A percentile compares a stretch with the other conserved stretches of the same genome.
Evolutionary conservation across 2,888 invertebrate species (phyloP).

Genomic region (Orchesella flavescens): DNA sequence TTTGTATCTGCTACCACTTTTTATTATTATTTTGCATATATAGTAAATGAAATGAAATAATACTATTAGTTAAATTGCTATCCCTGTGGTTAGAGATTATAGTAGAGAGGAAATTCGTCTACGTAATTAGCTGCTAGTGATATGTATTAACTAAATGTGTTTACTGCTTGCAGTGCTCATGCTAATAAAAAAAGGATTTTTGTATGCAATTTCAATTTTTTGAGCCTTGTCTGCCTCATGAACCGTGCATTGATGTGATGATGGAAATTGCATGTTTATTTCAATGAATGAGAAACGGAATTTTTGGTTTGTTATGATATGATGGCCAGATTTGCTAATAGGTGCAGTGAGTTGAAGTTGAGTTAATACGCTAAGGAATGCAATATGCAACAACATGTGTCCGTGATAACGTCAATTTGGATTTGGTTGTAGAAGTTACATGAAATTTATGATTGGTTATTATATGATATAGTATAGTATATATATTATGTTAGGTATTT

Average conservation of each 20-base stretch:
- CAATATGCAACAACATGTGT: too few relatives aligned
- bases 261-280: slow-evolving; percentile 27
- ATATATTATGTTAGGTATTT: too few relatives aligned
- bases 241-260: slow-evolving; percentile 23
- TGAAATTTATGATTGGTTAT: too few relatives aligned
- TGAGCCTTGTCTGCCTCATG: slow-evolving; percentile 17
- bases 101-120: slow-evolving; percentile 3
- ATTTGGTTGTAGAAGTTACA: too few relatives aligned
- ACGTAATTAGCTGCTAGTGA: background rate
- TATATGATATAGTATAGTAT: too few relatives aligned
- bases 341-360: too few relatives aligned
- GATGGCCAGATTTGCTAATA: background rate
- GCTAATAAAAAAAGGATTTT: background rate
- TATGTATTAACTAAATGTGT: slow-evolving; percentile 1
- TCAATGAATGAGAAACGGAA: slow-evolving; percentile 2
- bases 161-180: background rate
- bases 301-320: background rate
- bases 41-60: background rate
- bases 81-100: background rate
- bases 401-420: too few relatives aligned
- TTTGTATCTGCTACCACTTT: background rate
- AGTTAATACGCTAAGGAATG: too few relatives aligned
- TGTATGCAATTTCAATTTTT: slow-evolving; percentile 11
- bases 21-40: background rate
- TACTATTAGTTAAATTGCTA: background rate